Percentiles rank a stretch among this genome's conserved stretches.
These are phyloP conservation scores for Arenaria interpres DNA, from an alignment of 2,113 vertebrate genomes.

Conservation along the genomic window DNA sequence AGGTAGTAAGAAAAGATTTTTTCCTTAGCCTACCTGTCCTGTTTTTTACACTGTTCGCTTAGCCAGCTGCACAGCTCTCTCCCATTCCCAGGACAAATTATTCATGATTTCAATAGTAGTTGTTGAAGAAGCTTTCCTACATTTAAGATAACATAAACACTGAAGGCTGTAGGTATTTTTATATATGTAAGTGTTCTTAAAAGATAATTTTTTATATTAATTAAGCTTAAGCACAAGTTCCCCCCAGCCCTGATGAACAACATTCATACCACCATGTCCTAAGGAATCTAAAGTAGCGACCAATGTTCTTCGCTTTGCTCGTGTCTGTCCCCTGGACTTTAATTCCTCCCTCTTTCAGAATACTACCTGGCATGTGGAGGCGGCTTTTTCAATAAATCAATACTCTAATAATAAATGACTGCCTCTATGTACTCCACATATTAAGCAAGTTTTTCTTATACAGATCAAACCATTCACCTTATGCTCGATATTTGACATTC, in stretches of 20 bases:
- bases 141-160: background rate
- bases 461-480: background rate
- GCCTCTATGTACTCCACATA: background rate
- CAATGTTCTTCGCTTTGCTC: background rate
- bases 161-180: background rate
- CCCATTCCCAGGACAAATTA: background rate
- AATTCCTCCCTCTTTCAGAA: background rate
- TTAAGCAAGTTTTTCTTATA: background rate
- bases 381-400: slow-evolving; percentile 25
- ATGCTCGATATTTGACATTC: background rate
- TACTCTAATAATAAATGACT: background rate
- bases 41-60: background rate
- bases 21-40: background rate
- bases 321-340: background rate
- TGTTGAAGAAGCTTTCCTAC: background rate
- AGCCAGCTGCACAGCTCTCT: background rate
- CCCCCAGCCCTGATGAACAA: background rate
- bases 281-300: background rate
- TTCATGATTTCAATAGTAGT: background rate
- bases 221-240: background rate
- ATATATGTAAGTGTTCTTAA: background rate
- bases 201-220: background rate
- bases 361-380: background rate
- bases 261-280: background rate
- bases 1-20: background rate